Percentiles rank a stretch among this genome's conserved stretches.
These are phyloP conservation scores for Gambelia wislizenii DNA, from an alignment of 2,797 vertebrate species.

Conservation along the genomic window DNA sequence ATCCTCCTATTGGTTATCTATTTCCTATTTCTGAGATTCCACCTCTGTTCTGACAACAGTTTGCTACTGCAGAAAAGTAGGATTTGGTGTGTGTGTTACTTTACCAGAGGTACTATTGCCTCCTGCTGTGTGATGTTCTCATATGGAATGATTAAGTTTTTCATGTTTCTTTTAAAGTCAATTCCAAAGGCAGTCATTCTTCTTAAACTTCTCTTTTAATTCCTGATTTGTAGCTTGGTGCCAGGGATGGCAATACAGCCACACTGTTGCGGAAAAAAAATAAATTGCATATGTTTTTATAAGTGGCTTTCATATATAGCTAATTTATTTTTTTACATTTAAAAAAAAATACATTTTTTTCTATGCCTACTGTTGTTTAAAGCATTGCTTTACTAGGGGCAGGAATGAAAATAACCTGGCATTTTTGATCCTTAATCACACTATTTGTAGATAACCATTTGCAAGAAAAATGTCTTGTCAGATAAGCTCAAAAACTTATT, in stretches of 20 bases:
- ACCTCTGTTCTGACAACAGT: conserved; percentile 51
- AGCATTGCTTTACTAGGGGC: conserved; percentile 33
- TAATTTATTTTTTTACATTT: no score
- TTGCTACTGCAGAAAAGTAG: conserved; percentile 44
- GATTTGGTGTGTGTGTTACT: conserved; percentile 40
- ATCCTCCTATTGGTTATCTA: conserved; percentile 53
- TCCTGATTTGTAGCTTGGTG: conserved; percentile 24
- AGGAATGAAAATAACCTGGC: conserved; percentile 25
- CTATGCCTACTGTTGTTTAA: conserved; percentile 30
- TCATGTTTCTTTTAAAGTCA: background rate
- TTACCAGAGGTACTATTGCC: conserved; percentile 45
- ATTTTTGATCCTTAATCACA: conserved; percentile 53
- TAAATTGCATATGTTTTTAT: background rate
- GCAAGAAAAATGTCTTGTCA: conserved; percentile 66
- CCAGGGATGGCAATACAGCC: background rate
- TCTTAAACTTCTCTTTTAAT: conserved; percentile 20
- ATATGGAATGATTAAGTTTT: conserved; percentile 33
- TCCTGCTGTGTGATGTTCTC: conserved; percentile 55
- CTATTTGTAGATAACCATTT: conserved; percentile 61
- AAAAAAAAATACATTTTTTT: conserved; percentile 37
- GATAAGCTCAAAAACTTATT: conserved; percentile 72
- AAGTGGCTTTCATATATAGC: background rate
- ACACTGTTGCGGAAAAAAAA: conserved; percentile 30
- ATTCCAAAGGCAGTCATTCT: background rate
- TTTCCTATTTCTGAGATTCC: conserved; percentile 7